Conservation (phyloP, 2,797 vertebrate genomes). For the Phrynocephalus vlangalii region DNA sequence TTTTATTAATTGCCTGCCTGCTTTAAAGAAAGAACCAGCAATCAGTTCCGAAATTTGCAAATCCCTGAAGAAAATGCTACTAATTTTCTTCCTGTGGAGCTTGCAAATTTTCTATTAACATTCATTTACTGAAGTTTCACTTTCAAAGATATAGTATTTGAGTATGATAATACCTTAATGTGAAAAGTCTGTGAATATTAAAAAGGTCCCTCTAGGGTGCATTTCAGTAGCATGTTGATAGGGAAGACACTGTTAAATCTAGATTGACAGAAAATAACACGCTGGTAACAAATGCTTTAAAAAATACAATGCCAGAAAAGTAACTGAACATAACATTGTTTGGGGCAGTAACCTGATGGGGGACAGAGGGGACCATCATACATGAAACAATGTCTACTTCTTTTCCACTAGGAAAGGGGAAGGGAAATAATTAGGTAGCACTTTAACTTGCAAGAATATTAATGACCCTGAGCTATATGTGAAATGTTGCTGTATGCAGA, state of each 20-base stretch:
- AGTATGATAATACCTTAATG: conserved; percentile 48
- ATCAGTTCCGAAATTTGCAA: conserved; percentile 32
- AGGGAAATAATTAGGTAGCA: conserved; percentile 71
- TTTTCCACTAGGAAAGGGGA: conserved; percentile 56
- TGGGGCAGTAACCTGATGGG: conserved; percentile 49
- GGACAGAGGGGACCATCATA: conserved; percentile 60
- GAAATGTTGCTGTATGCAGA: conserved; percentile 67
- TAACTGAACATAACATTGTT: conserved; percentile 39
- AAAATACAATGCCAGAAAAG: conserved; percentile 45
- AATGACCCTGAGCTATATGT: conserved; percentile 72
- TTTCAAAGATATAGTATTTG: conserved; percentile 49
- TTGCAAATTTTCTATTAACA: conserved; percentile 44
- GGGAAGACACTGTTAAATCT: conserved; percentile 37
- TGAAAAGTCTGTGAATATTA: conserved; percentile 45
- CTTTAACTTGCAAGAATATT: conserved; percentile 74
- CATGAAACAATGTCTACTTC: conserved; percentile 69
- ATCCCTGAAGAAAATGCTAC: conserved; percentile 35
- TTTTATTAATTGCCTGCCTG: conserved; percentile 7
- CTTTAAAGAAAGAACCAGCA: background rate
- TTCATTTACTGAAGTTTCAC: conserved; percentile 47
- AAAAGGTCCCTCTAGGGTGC: conserved; percentile 47
- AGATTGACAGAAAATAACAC: conserved; percentile 46
- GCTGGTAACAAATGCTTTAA: conserved; percentile 22
- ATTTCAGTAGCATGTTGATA: conserved; percentile 54
- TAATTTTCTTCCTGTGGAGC: conserved; percentile 26